Evolutionary conservation across 2,113 vertebrate species (phyloP), one percentile per base, ranked within the genome.

Genomic region (Leptobrachium leishanense): DNA sequence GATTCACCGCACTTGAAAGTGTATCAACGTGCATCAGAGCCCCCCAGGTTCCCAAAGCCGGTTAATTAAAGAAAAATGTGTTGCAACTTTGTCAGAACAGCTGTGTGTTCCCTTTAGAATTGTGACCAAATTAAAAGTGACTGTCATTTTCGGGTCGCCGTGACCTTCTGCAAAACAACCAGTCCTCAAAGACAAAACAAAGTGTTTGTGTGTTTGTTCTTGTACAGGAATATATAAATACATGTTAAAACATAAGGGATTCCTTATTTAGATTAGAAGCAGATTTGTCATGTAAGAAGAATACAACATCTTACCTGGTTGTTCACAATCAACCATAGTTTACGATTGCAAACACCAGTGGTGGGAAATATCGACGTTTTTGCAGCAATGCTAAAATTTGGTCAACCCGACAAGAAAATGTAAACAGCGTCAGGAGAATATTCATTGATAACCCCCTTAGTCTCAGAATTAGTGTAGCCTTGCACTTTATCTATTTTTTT

Each of bases 111-210:
- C 66, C 53, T 68, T 74, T 15, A 81, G 53, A 62, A n/a, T 63
- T 44, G 71, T 39, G 72, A 74, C 53, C 78, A 81, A 81, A 81
- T 81, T 81, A 81, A 73, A 76, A 74, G 20, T 68, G 78, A 81
- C 71, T 81, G 78, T 81, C 78, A 74, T 62, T 74, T 81, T 74
- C 62, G 64, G 78, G 72, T 81, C 78, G 74, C 72, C 40, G 50
- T 62, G 78, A 81, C 78, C 78, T 81, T 81, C 72, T 72, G 59
- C 10, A 15, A 72, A 63, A 68, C 11, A 11, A 20, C 39, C 42
- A 68, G 8, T 41, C 42, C 50, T 74, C 69, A 74, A 59, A 54
- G 68, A 72, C 46, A 2, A 64, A 66, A 74, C 43, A 80, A 68
- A 59, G 31, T 74, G 20, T 41, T 31, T 31, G 54, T 46, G 40